Evolutionary conservation across 2,113 vertebrate species (phyloP).

Genomic region (Salvelinus sp.): DNA sequence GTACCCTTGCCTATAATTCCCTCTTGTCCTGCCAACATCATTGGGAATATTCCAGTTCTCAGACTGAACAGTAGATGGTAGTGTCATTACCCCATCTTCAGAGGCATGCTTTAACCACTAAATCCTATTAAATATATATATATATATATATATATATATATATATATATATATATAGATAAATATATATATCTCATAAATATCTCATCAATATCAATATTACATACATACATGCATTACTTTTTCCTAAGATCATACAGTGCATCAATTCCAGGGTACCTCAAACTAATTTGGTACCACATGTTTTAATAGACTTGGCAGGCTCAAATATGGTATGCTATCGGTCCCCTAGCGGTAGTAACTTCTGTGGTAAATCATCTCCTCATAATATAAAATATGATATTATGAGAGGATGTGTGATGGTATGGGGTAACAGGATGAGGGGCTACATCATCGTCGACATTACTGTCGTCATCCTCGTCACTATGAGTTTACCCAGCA

Average conservation of each 20-base stretch:
- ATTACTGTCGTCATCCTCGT: conserved; percentile 54
- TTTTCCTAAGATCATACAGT: too few species aligned
- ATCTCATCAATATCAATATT: not conserved
- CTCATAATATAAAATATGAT: conserved; percentile 24
- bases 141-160: too few species aligned
- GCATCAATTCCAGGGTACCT: too few species aligned
- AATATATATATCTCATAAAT: too few species aligned
- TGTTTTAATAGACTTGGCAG: not conserved
- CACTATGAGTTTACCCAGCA: conserved; percentile 87
- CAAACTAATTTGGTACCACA: too few species aligned
- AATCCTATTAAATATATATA: too few species aligned
- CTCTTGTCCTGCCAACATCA: not conserved
- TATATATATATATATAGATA: too few species aligned
- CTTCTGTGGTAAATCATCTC: conserved; percentile 39
- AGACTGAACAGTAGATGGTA: conserved; percentile 61
- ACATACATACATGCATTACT: not conserved
- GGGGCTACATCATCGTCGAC: not conserved
- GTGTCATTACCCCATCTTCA: not conserved
- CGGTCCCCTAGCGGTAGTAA: not conserved
- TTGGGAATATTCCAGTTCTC: conserved; percentile 25
- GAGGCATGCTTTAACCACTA: too few species aligned
- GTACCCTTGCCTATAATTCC: not conserved
- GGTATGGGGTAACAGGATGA: conserved; percentile 11
- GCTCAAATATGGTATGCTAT: not conserved
- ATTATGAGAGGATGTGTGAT: conserved; percentile 23